Evolutionary conservation across 2,113 vertebrate genomes (phyloP).

Genomic region (Gobius niger): DNA sequence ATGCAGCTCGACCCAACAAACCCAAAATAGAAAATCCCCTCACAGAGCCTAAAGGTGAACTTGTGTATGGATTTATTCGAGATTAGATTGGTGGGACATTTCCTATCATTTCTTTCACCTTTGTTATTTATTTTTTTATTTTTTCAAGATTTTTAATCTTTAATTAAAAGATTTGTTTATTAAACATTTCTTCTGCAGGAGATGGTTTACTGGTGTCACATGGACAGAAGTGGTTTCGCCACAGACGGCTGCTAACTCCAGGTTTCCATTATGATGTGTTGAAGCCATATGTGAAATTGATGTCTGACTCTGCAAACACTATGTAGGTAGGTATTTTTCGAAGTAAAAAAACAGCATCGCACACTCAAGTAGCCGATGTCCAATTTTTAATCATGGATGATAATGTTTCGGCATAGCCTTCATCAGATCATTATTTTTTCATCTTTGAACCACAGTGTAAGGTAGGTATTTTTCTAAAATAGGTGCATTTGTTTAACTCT

Average conservation of each 20-base stretch:
- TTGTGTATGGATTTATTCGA: constrained; percentile 72
- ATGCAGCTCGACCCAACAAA: too few relatives aligned
- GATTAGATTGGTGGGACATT: constrained; percentile 82
- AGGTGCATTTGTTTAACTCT: too few relatives aligned
- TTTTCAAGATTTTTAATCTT: too few relatives aligned
- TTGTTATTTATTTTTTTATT: too few relatives aligned
- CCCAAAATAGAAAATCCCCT: too few relatives aligned
- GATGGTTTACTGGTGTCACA: constrained; percentile 80
- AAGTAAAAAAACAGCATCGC: too few relatives aligned
- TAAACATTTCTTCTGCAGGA: constrained; percentile 64
- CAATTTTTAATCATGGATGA: too few relatives aligned
- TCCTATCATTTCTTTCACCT: too few relatives aligned
- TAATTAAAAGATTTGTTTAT: not conserved
- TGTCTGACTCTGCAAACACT: constrained; percentile 75
- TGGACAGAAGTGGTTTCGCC: constrained; percentile 83
- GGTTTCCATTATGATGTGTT: constrained; percentile 88
- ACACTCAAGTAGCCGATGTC: too few relatives aligned
- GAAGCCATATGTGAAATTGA: constrained; percentile 80
- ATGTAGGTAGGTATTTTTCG: constrained; percentile 94
- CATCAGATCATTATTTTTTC: too few relatives aligned
- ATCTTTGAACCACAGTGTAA: too few relatives aligned
- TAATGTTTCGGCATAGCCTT: too few relatives aligned
- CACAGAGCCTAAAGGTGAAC: constrained; percentile 83
- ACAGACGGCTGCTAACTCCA: constrained; percentile 83
- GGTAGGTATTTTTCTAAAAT: constrained; percentile 32